Base-by-base conservation (phyloP, 2,888 invertebrate species). In the Lissonota sp. region DNA sequence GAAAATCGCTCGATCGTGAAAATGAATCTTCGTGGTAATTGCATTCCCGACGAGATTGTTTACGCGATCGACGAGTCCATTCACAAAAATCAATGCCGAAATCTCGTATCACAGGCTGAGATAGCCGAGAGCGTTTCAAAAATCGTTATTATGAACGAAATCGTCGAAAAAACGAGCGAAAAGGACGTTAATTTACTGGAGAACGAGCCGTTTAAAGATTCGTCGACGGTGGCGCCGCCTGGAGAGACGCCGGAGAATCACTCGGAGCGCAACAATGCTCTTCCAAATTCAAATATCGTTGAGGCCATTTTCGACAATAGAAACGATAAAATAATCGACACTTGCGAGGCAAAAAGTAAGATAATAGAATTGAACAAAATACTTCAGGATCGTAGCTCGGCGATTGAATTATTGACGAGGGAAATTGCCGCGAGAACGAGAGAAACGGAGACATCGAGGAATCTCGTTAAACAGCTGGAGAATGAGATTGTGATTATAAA, bases 21-120 rank as follows among this genome's bases (percentile, higher is more conserved):
- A 39, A 79, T 92, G 7, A 89, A 90, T 70, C 77, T 93, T 0
- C 89, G 89, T 55, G 93, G 93, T 6, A 93, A 93, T 84, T 92
- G 91, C 77, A 89, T 93, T 58, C 91, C 92, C 10, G 89, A 88
- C 40, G 92, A 92, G 42, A 87, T 92, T 14, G 78, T 90, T 40
- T 81, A 87, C 26, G 84, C 87, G 5, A 91, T 92, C 53, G 90
- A 90, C 44, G 85, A 88, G 37, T 70, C 71, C 5, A 72, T 85
- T 5, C 83, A 79, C 10, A 84, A 85, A 53, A 92, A 87, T 84
- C 87, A 84, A 72, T 84, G 84, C 37, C 80, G 79, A 66, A 70
- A 58, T 66, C 58, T 83, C 10, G 81, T 86, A 5, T 83, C 84
- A 0, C 82, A 82, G 5, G 67, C 57, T 1, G 83, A 79, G 5